phyloP scores from a whole-genome alignment of 2,888 invertebrate genomes.

The Hemaris fuciformis region DNA sequence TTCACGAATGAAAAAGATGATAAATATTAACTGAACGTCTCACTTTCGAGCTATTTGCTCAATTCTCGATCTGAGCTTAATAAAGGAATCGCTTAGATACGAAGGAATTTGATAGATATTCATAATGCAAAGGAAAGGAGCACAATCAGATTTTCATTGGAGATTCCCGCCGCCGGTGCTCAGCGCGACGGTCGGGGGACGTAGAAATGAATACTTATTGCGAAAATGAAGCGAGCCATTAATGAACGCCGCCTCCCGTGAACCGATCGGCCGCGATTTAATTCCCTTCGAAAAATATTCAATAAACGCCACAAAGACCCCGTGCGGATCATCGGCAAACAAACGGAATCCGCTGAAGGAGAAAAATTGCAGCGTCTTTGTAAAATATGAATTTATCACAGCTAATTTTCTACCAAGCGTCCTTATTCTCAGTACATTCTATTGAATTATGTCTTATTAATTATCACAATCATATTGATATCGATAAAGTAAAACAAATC shows the following conservation, averaged over 20 bases:
- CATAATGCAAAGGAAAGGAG: conserved; percentile 71
- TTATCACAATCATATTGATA: neutral
- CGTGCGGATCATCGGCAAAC: conserved; percentile 52
- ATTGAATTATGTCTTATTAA: neutral
- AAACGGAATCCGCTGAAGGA: conserved; percentile 48
- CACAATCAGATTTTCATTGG: conserved; percentile 77
- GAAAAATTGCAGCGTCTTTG: conserved; percentile 53
- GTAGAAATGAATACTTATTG: conserved; percentile 78
- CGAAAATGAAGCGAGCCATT: conserved; percentile 73
- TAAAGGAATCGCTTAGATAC: conserved; percentile 55
- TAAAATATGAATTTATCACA: conserved; percentile 38
- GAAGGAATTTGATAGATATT: conserved; percentile 67
- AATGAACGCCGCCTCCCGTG: conserved; percentile 64
- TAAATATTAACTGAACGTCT: conserved; percentile 54
- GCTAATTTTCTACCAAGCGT: conserved; percentile 24
- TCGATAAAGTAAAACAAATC: neutral
- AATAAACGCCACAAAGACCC: conserved; percentile 62
- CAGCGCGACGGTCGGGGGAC: conserved; percentile 32
- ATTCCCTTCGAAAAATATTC: conserved; percentile 75
- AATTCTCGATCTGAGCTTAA: conserved; percentile 56
- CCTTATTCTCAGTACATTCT: neutral
- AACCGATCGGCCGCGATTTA: conserved; percentile 65
- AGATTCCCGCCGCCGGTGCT: conserved; percentile 38
- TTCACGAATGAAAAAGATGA: conserved; percentile 41
- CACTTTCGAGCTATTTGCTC: conserved; percentile 52